These are phyloP conservation scores for Lytechinus variegatus DNA, from an alignment of 35 echinoderm and acorn worm genomes.

Conservation along the genomic window DNA sequence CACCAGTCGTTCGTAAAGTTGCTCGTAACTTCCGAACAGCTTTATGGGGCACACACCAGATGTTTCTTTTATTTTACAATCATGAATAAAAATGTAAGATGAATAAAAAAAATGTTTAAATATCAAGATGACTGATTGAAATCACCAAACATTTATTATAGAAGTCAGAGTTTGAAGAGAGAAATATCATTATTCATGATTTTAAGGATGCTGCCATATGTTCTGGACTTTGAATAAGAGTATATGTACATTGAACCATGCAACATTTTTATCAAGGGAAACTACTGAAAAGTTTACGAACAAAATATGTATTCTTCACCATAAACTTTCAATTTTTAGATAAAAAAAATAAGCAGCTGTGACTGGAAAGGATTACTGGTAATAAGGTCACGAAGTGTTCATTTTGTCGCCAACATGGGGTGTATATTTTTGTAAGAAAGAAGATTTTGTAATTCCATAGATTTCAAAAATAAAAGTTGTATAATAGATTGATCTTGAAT, in stretches of 20 bases:
- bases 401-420: neutral
- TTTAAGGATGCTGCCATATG: neutral
- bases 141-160: neutral
- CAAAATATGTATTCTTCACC: neutral
- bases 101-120: neutral
- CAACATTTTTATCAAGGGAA: neutral
- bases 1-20: too few species aligned
- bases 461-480: neutral
- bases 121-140: too few species aligned
- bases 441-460: neutral
- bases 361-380: neutral
- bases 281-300: neutral
- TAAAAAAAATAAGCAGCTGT: neutral
- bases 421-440: neutral
- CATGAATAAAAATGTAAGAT: neutral
- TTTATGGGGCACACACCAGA: too few species aligned
- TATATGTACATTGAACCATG: neutral
- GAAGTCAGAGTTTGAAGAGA: neutral
- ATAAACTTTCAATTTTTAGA: neutral
- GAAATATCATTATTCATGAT: neutral
- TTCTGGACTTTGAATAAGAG: neutral
- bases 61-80: too few species aligned
- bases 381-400: neutral
- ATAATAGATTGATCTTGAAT: conserved; percentile 1
- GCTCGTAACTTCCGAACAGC: too few species aligned